phyloP scores from a whole-genome alignment of 2,797 vertebrate species.

The Lepilemur ruficaudatus region DNA sequence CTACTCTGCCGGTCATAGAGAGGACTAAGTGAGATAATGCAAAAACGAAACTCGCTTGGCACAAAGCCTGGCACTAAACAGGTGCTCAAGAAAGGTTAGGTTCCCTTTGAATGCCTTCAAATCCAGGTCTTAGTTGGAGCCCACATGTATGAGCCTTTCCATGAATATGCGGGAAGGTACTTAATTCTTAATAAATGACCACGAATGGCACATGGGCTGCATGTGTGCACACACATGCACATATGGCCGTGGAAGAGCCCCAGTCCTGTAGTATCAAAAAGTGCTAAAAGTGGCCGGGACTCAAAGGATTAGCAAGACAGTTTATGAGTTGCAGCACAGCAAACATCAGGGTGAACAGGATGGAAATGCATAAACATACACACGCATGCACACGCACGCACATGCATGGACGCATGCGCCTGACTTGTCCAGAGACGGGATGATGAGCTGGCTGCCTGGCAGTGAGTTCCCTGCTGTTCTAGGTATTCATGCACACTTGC shows the following conservation, averaged over 20 bases:
- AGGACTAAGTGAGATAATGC: background rate
- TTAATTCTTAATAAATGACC: background rate
- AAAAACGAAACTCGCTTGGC: background rate
- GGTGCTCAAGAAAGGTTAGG: background rate
- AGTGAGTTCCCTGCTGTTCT: background rate
- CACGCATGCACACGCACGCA: background rate
- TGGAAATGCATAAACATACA: fast-evolving
- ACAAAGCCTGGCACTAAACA: background rate
- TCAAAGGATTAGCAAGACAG: background rate
- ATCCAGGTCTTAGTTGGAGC: background rate
- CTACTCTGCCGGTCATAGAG: background rate
- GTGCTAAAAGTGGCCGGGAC: background rate
- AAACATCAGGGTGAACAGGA: background rate
- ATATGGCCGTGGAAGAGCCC: background rate
- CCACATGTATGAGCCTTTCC: background rate
- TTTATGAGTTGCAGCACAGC: background rate
- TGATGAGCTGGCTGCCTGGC: background rate
- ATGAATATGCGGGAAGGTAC: background rate
- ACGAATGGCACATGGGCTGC: background rate
- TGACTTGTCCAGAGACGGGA: background rate
- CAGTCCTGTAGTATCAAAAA: background rate
- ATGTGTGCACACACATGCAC: background rate
- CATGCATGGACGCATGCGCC: fast-evolving
- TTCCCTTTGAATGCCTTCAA: background rate
- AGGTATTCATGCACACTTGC: background rate